Percentiles rank a stretch among this genome's conserved stretches.
phyloP scores from a whole-genome alignment of 2,797 vertebrate genomes.

The Sebastes reedi region DNA sequence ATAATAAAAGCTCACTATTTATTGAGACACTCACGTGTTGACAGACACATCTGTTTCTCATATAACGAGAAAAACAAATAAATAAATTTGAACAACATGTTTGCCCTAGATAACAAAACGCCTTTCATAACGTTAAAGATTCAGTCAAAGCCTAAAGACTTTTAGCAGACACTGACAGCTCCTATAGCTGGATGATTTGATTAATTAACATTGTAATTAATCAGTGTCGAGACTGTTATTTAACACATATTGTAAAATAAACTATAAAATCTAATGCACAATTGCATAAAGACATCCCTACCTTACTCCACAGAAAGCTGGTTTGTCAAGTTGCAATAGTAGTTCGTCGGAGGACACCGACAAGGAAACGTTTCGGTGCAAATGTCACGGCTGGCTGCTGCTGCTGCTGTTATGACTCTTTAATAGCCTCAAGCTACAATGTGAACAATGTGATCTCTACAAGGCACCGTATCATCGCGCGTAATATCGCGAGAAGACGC shows the following conservation, averaged over 20 bases:
- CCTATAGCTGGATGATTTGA: not conserved
- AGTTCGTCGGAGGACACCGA: not conserved
- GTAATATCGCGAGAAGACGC: constrained; percentile 41
- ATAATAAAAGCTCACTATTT: not conserved
- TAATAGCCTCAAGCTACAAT: not conserved
- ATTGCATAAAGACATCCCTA: not conserved
- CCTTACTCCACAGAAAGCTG: not conserved
- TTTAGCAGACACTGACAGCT: not conserved
- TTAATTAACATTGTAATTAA: not conserved
- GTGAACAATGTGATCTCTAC: not conserved
- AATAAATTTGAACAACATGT: not conserved
- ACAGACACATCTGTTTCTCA: not conserved
- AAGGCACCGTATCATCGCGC: not conserved
- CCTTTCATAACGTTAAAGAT: not conserved
- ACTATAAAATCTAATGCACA: not conserved
- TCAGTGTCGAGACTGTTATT: not conserved
- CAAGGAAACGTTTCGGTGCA: not conserved
- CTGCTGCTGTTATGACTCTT: not conserved
- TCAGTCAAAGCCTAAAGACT: not conserved
- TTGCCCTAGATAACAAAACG: not conserved
- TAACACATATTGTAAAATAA: not conserved
- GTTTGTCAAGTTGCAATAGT: not conserved
- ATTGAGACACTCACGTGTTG: not conserved
- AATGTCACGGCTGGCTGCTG: accelerated
- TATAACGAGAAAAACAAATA: not conserved